Base-by-base conservation (phyloP, 2,113 vertebrate genomes). In the Psophia crepitans region DNA sequence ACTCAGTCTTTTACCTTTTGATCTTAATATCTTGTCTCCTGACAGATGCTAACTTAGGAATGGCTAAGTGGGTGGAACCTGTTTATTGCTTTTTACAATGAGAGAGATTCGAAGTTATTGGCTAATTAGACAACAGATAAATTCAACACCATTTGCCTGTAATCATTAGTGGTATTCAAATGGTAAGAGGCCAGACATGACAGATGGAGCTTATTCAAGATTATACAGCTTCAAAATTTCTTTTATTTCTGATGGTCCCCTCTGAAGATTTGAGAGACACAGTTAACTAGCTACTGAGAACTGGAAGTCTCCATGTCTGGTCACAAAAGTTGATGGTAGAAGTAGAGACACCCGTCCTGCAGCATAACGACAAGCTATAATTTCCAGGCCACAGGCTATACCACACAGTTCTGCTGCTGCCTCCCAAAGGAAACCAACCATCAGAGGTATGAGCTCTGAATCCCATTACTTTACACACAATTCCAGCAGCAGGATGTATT, bases 91-190 rank as follows among this genome's bases (percentile, higher is more conserved):
- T 93, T 97, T 61, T 69, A 70, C 74, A 57, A 66, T 43, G 14
- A 69, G 35, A 76, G 24, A 82, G 69, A 82, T 82, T 92, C 69
- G 53, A 95, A 94, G 87, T 91, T 95, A 84, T 18, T 68, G 80
- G 88, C 95, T 97, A 98, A 98, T 98, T 97, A 98, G 98, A 87
- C 53, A 39, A 92, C 93, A 95, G 80, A 96, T 91, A 93, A 93
- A 94, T 95, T 97, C 97, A 96, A 87, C 76, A 93, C 90, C 91
- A 92, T 89, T 98, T 93, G 96, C 94, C 94, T 87, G 18, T 65
- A 95, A 91, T 93, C 69, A 21, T 53, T 74, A 93, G 91, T 89
- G 70, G 84, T 88, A 68, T 91, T 95, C 79, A 65, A 96, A 87
- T 90, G 92, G 96, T 70, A 89, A 97, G 97, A 97, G 96, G 93